A percentile compares a stretch with the other conserved stretches of the same genome.
These are phyloP conservation scores for Steinernema khuongi DNA, from an alignment of 1,140 invertebrate species.

Conservation along the genomic window DNA sequence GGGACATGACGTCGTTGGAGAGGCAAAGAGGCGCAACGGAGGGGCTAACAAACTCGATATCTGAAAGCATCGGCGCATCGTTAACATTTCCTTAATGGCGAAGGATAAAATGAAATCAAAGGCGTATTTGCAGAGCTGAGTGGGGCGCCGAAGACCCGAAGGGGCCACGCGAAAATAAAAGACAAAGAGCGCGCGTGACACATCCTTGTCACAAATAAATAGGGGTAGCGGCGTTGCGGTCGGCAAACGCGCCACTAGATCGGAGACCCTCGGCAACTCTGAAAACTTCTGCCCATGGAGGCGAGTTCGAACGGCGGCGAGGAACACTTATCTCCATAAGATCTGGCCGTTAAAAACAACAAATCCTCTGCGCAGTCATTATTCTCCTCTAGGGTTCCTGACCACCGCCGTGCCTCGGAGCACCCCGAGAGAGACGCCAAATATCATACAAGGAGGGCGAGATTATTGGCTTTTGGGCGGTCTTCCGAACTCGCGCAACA, in stretches of 20 bases:
- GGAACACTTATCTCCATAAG: slow-evolving; percentile 15
- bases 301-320: not conserved
- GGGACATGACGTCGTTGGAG: not conserved
- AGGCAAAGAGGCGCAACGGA: not conserved
- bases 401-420: not conserved
- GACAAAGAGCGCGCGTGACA: slow-evolving; percentile 16
- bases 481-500: slow-evolving; percentile 4
- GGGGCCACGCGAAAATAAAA: not conserved
- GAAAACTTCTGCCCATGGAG: no score
- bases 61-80: slow-evolving; percentile 10
- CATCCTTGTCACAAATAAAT: slow-evolving; percentile 15
- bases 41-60: slow-evolving; percentile 9
- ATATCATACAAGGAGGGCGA: not conserved
- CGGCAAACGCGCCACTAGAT: not conserved
- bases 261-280: not conserved
- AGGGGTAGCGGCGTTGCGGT: not conserved
- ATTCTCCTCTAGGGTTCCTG: not conserved
- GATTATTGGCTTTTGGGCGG: slow-evolving; percentile 14
- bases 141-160: not conserved
- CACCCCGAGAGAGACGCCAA: not conserved
- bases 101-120: slow-evolving; percentile 13
- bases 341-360: slow-evolving; percentile 11
- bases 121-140: slow-evolving; percentile 8
- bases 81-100: slow-evolving; percentile 16
- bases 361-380: slow-evolving; percentile 7